phyloP scores from a whole-genome alignment of 2,888 invertebrate species.

The Agrochola litura region DNA sequence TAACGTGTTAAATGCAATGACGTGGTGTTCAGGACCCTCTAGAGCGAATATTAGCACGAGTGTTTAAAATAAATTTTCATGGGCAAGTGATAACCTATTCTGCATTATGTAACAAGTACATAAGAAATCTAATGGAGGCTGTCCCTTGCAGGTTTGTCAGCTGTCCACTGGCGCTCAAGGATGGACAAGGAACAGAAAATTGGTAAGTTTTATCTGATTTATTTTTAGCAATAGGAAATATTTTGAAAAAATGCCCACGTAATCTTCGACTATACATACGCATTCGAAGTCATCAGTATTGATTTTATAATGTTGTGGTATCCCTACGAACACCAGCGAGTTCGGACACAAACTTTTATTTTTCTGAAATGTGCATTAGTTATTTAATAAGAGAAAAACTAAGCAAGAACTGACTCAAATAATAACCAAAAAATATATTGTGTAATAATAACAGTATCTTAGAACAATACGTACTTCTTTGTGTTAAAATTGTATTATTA shows the following conservation, averaged over 20 bases:
- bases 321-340: not conserved
- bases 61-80: constrained; percentile 71
- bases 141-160: constrained; percentile 92
- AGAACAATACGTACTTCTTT: not conserved
- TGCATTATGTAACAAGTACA: constrained; percentile 89
- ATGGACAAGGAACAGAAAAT: constrained; percentile 95
- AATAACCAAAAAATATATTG: constrained; percentile 41
- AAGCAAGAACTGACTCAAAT: constrained; percentile 27
- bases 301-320: constrained; percentile 43
- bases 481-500: not conserved
- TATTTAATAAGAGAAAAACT: not conserved
- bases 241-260: constrained; percentile 14
- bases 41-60: constrained; percentile 56
- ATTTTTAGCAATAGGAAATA: constrained; percentile 7
- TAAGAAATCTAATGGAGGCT: constrained; percentile 83
- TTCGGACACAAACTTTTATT: not conserved
- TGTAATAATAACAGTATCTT: constrained; percentile 35
- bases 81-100: constrained; percentile 87
- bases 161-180: constrained; percentile 94
- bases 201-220: constrained; percentile 89
- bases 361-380: not conserved
- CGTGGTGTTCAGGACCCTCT: constrained; percentile 64
- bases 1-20: constrained; percentile 66
- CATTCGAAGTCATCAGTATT: constrained; percentile 33
- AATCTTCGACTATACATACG: constrained; percentile 17